These are phyloP conservation scores for Pachycephus smyrnensis DNA, from an alignment of 2,888 invertebrate species.

Conservation along the genomic window DNA sequence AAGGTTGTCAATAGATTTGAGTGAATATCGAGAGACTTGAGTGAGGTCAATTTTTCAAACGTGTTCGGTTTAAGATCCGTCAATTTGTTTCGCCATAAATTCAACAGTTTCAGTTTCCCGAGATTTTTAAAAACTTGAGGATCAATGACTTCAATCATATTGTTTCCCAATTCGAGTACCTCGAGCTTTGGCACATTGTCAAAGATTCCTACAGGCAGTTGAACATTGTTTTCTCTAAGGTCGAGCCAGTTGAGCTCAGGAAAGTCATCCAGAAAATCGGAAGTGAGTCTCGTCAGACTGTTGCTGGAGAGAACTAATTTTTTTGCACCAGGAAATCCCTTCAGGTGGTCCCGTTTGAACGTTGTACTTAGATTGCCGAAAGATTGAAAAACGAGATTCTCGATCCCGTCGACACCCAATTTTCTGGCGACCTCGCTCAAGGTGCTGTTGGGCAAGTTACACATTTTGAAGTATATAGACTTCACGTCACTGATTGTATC, in stretches of 20 bases:
- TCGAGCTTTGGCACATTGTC: slow-evolving; percentile 63
- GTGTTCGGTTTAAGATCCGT: slow-evolving; percentile 73
- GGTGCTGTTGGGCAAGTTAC: slow-evolving; percentile 39
- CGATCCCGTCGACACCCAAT: slow-evolving; percentile 34
- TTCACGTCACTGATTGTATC: slow-evolving; percentile 12
- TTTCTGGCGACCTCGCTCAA: slow-evolving; percentile 37
- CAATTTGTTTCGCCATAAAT: slow-evolving; percentile 78
- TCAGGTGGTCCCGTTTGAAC: slow-evolving; percentile 72
- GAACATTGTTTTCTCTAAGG: slow-evolving; percentile 58
- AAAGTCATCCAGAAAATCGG: slow-evolving; percentile 73
- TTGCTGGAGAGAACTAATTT: slow-evolving; percentile 74
- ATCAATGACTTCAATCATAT: slow-evolving; percentile 74
- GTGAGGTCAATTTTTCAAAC: slow-evolving; percentile 74
- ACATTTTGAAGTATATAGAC: slow-evolving; percentile 37
- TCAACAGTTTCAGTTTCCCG: slow-evolving; percentile 72
- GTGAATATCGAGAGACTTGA: slow-evolving; percentile 78
- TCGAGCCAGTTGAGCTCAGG: slow-evolving; percentile 75
- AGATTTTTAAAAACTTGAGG: slow-evolving; percentile 74
- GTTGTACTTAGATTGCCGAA: slow-evolving; percentile 31
- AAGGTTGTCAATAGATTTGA: slow-evolving; percentile 75
- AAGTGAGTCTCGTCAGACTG: slow-evolving; percentile 72
- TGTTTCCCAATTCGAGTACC: slow-evolving; percentile 76
- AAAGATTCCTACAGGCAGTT: slow-evolving; percentile 46
- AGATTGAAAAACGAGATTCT: slow-evolving; percentile 38
- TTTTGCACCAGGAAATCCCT: slow-evolving; percentile 70